A percentile compares a stretch with the other conserved stretches of the same genome.
These are phyloP conservation scores for Enteromius treurensis DNA, from an alignment of 2,797 vertebrate species.

Conservation along the genomic window DNA sequence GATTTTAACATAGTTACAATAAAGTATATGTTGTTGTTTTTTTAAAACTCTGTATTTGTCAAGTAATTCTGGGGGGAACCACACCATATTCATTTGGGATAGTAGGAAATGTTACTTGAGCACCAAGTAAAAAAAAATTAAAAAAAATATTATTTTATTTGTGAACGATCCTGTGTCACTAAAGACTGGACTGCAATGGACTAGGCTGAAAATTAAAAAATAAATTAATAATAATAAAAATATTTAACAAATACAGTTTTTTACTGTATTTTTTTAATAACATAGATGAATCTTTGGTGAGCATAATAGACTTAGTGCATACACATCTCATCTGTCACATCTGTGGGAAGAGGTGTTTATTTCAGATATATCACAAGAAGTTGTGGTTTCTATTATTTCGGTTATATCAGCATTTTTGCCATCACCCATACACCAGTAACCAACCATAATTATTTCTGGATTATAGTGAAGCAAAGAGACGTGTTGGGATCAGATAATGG, in stretches of 20 bases:
- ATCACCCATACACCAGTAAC: neutral
- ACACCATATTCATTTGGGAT: neutral
- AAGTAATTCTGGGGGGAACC: neutral
- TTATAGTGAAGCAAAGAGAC: neutral
- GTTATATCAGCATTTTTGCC: neutral
- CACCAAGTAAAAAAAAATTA: neutral
- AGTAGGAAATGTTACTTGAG: neutral
- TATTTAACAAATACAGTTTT: neutral
- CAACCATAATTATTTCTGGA: slow-evolving; percentile 8
- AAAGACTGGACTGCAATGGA: neutral
- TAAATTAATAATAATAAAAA: too few relatives aligned
- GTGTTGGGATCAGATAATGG: neutral
- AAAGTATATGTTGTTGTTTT: neutral
- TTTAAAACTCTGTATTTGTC: neutral
- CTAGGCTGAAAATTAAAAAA: too few relatives aligned
- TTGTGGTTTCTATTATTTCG: neutral
- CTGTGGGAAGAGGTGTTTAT: neutral
- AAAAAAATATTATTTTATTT: neutral
- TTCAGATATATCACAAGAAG: neutral
- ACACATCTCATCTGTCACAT: neutral
- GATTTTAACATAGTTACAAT: too few relatives aligned
- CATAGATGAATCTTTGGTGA: neutral
- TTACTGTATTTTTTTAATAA: neutral
- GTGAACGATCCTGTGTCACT: neutral
- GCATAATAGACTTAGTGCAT: neutral